Conservation (phyloP, 2,888 invertebrate genomes). For the Trachelus troglodyta region DNA sequence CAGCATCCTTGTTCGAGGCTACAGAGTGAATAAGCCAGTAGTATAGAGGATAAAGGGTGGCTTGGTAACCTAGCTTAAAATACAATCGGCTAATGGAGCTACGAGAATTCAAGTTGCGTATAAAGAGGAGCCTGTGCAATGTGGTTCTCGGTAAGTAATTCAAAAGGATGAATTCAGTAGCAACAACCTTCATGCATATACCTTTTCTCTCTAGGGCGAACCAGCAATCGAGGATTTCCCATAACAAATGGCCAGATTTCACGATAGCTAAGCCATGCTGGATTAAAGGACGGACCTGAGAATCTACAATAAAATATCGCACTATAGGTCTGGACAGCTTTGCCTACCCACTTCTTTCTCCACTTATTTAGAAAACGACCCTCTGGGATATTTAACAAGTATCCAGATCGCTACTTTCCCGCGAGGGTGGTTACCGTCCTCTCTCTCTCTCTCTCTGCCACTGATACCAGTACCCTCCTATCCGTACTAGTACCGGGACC, state of each 20-base stretch:
- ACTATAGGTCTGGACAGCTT: not conserved
- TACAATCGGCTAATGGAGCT: conserved; percentile 55
- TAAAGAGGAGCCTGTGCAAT: conserved; percentile 17
- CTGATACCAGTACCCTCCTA: not conserved
- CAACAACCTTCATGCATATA: not conserved
- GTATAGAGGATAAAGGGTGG: not conserved
- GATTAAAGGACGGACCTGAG: conserved; percentile 23
- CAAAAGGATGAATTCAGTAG: not conserved
- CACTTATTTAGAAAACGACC: not conserved
- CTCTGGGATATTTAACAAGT: not conserved
- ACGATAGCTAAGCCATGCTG: conserved; percentile 23
- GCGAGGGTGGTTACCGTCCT: not conserved
- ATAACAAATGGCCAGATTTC: conserved; percentile 41
- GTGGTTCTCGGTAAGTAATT: not conserved
- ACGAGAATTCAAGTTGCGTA: conserved; percentile 45
- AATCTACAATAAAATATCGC: conserved; percentile 19
- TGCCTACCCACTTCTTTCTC: not conserved
- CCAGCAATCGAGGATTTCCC: not conserved
- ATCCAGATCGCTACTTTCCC: not conserved
- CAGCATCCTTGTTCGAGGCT: not conserved
- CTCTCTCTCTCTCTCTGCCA: not conserved
- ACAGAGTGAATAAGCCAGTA: not conserved
- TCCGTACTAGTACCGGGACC: not conserved
- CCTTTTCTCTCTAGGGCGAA: not conserved
- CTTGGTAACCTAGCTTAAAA: conserved; percentile 43